Conservation (phyloP, 2,797 vertebrate genomes). For the Limosa lapponica region DNA sequence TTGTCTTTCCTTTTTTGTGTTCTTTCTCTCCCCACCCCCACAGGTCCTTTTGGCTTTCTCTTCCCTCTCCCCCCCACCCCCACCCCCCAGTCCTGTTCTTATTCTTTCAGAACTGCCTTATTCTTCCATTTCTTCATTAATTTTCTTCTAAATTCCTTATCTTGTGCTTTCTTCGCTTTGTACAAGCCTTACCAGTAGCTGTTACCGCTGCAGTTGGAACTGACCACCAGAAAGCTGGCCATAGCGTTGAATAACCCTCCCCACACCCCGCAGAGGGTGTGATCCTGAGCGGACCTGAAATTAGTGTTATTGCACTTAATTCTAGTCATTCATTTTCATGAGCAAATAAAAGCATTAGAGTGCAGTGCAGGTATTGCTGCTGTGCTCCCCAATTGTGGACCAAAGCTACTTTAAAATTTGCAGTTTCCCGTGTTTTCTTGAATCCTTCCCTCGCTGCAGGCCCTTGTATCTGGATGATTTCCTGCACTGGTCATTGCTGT, state of each 20-base stretch:
- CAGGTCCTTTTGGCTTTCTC: neutral
- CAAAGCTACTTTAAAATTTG: neutral
- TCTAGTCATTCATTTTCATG: neutral
- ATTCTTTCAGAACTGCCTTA: neutral
- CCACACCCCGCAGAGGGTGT: neutral
- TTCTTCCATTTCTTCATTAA: neutral
- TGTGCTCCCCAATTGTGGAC: neutral
- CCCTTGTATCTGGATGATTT: conserved; percentile 1
- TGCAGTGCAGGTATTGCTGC: neutral
- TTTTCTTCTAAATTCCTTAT: neutral
- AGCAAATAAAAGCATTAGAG: neutral
- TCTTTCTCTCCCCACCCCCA: fast-evolving
- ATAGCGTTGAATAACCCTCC: neutral
- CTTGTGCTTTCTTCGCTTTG: neutral
- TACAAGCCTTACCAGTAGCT: neutral
- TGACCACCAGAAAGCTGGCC: neutral
- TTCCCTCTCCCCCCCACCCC: fast-evolving
- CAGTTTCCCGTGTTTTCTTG: neutral
- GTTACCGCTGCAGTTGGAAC: neutral
- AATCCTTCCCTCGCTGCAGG: neutral
- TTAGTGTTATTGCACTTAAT: neutral
- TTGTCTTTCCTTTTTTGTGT: neutral
- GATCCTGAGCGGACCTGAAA: neutral
- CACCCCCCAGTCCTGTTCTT: fast-evolving
- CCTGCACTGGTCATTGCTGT: neutral